Conservation (phyloP, 2,797 vertebrate species). For the Neostethus bicornis region DNA sequence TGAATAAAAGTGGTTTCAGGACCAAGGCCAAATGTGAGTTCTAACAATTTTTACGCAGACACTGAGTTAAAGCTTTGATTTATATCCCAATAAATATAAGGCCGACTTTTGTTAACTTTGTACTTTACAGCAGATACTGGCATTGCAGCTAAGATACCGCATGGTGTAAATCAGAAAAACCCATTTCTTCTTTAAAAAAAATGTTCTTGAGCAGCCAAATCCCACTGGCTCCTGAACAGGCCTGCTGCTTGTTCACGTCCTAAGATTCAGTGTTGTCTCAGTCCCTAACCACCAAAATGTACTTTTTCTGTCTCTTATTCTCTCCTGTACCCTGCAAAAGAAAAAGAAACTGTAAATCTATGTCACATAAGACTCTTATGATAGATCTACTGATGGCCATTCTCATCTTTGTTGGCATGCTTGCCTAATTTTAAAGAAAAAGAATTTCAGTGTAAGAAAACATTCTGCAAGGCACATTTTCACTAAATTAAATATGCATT, state of each 20-base stretch:
- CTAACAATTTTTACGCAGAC: constrained; percentile 2
- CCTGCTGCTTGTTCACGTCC: constrained; percentile 42
- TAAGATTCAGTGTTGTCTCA: constrained; percentile 50
- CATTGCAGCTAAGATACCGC: constrained; percentile 42
- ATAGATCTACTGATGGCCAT: constrained; percentile 47
- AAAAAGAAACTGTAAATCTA: constrained; percentile 65
- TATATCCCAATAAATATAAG: constrained; percentile 15
- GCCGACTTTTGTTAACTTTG: constrained; percentile 23
- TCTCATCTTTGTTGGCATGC: constrained; percentile 22
- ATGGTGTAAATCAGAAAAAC: constrained; percentile 57
- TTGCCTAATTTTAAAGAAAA: constrained; percentile 5
- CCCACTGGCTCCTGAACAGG: constrained; percentile 57
- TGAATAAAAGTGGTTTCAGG: constrained; percentile 1
- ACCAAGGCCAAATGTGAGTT: constrained; percentile 26
- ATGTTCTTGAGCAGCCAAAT: constrained; percentile 43
- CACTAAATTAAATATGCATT: no score
- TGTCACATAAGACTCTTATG: constrained; percentile 58
- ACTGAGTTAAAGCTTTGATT: constrained; percentile 1
- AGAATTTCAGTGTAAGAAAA: neutral
- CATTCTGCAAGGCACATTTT: no score
- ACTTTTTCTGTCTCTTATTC: constrained; percentile 20
- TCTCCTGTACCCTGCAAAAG: constrained; percentile 59
- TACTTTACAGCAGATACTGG: constrained; percentile 40
- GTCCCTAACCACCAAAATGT: constrained; percentile 56
- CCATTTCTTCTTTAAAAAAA: constrained; percentile 35